Base-by-base conservation (phyloP, 2,113 vertebrate genomes). In the Dolichallabes microphthalmus region DNA sequence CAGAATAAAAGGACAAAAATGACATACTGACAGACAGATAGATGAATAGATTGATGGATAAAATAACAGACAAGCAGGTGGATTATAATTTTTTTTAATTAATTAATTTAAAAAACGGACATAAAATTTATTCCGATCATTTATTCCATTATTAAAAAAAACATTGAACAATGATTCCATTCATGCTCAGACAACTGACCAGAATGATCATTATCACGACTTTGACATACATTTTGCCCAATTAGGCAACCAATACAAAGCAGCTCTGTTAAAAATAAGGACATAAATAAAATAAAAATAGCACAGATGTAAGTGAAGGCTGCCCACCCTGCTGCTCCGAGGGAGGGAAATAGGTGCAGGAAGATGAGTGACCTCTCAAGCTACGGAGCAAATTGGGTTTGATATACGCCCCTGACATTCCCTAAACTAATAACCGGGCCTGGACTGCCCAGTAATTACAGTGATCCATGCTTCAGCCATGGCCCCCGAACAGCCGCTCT, bases 391-490 rank as follows among this genome's bases (percentile, higher is more conserved):
- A 93, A 95, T 95, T 94, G 93, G 91, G 91, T 90, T 92, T 95
- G 94, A 95, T 94, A 93, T 94, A 95, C 93, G 92, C 87, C 93
- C 92, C 94, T 95, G 93, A 94, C 94, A 95, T 95, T 88, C 92
- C 92, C 89, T 95, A 95, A 95, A 93, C 91, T 92, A 95, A 95
- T 95, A 95, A 95, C 93, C 92, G 89, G 75, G 89, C 90, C 92
- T 94, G 92, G 92, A 74, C 92, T 92, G 94, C 92, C 85, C 87
- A 86, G 90, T 90, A 93, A 94, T 94, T 94, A 93, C 93, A 90
- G 89, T 93, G 91, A 94, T 92, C 91, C 92, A 92, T 88, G 90
- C 90, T 89, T 87, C 89, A 82, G 61, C 81, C 57, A 61, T 14
- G 85, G 71, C 75, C 74, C 80, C 58, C 11, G 27, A 82, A 78